Evolutionary conservation across 2,888 invertebrate species (phyloP).

Genomic region (Agrochola litura): DNA sequence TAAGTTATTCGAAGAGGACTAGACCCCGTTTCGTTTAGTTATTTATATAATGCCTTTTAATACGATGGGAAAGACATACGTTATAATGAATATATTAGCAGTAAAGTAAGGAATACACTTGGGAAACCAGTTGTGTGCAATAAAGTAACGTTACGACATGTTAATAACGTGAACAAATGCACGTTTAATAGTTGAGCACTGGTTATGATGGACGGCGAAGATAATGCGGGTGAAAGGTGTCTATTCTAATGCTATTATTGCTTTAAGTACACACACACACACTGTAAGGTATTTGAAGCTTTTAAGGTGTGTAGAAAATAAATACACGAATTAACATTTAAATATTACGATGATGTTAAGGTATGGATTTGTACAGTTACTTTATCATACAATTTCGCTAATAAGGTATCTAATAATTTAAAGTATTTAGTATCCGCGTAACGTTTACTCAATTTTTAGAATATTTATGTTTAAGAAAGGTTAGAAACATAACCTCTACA

Average conservation of each 20-base stretch:
- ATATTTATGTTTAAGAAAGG: constrained; percentile 21
- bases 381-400: constrained; percentile 31
- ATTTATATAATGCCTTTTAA: constrained; percentile 87
- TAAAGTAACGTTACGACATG: constrained; percentile 82
- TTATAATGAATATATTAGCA: constrained; percentile 89
- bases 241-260: constrained; percentile 50
- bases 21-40: constrained; percentile 83
- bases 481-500: constrained; percentile 13
- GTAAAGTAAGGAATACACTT: constrained; percentile 77
- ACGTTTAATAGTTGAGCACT: constrained; percentile 76
- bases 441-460: constrained; percentile 9
- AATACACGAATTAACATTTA: constrained; percentile 39
- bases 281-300: constrained; percentile 30
- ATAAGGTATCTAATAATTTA: constrained; percentile 31
- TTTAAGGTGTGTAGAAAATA: constrained; percentile 33
- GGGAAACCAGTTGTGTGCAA: constrained; percentile 81
- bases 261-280: constrained; percentile 28
- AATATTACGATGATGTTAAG: constrained; percentile 19
- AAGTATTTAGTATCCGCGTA: constrained; percentile 19
- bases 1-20: constrained; percentile 82
- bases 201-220: constrained; percentile 65
- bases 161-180: constrained; percentile 83
- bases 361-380: background rate
- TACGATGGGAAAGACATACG: constrained; percentile 87
- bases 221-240: constrained; percentile 61